Evolutionary conservation across 1,140 invertebrate species (phyloP).

Genomic region (Stratiolaelaps scimitus): DNA sequence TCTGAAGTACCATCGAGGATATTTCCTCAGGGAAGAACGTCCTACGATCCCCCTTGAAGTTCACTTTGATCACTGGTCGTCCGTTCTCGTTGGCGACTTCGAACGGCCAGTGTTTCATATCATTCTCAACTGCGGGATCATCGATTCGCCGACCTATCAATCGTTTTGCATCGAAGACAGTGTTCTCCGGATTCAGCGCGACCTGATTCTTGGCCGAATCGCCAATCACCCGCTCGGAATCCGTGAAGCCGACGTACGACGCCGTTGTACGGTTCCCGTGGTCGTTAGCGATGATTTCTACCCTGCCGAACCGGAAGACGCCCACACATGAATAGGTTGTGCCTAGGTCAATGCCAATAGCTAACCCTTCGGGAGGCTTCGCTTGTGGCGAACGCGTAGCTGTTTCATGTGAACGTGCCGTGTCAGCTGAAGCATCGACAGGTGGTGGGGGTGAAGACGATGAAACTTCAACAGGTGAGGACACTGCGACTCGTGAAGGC

Average conservation of each 20-base stretch:
- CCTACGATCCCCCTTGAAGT: slow-evolving; percentile 43
- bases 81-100: slow-evolving; percentile 67
- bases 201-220: slow-evolving; percentile 75
- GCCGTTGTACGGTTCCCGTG: slow-evolving; percentile 81
- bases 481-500: no score
- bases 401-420: no score
- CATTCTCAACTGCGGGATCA: slow-evolving; percentile 70
- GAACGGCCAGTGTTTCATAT: slow-evolving; percentile 97
- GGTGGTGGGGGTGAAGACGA: no score
- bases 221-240: slow-evolving; percentile 69
- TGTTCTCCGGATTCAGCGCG: slow-evolving; percentile 48
- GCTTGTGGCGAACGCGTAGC: no score
- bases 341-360: slow-evolving; percentile 45
- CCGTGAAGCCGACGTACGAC: slow-evolving; percentile 78
- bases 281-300: slow-evolving; percentile 83
- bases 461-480: no score
- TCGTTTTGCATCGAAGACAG: slow-evolving; percentile 53
- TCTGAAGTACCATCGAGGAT: slow-evolving; percentile 45
- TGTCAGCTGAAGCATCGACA: no score
- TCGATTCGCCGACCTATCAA: slow-evolving; percentile 86
- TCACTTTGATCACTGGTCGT: slow-evolving; percentile 61
- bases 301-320: slow-evolving; percentile 58
- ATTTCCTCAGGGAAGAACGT: slow-evolving; percentile 46
- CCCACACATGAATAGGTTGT: slow-evolving; percentile 47
- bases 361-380: slow-evolving; percentile 21